phyloP scores from a whole-genome alignment of 2,797 vertebrate species.

The Oreonectes daqikongensis region DNA sequence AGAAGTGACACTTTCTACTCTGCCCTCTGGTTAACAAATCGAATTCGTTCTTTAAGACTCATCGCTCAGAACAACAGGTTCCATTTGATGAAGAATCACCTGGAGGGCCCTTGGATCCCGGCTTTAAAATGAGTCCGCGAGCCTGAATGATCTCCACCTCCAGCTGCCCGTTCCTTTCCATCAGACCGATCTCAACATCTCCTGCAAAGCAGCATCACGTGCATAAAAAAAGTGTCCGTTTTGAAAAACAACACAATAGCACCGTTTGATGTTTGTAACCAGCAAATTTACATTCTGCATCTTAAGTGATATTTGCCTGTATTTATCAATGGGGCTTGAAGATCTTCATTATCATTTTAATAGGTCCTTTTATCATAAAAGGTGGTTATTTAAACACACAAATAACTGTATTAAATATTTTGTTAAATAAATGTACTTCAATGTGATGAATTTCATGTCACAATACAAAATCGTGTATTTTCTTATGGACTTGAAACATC shows the following conservation, averaged over 20 bases:
- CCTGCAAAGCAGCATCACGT: slow-evolving; percentile 71
- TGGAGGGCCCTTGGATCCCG: slow-evolving; percentile 94
- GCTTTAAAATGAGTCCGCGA: slow-evolving; percentile 91
- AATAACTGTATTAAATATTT: not conserved
- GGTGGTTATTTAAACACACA: not conserved
- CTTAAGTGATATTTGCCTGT: not conserved
- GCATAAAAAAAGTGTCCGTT: not conserved
- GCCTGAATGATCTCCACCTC: slow-evolving; percentile 98
- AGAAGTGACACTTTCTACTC: not conserved
- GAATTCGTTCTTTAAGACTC: not conserved
- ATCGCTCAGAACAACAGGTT: not conserved
- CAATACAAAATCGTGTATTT: not conserved
- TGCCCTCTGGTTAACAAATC: slow-evolving; percentile 9
- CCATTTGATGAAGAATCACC: slow-evolving; percentile 70
- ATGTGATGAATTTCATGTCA: too few relatives aligned
- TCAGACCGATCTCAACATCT: slow-evolving; percentile 93
- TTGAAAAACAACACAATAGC: not conserved
- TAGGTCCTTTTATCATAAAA: not conserved
- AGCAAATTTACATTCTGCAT: not conserved
- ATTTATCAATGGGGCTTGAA: not conserved
- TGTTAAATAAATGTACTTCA: too few relatives aligned
- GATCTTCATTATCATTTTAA: not conserved
- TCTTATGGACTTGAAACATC: too few relatives aligned
- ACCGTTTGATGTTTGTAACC: not conserved
- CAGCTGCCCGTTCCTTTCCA: slow-evolving; percentile 92